Conservation (phyloP, 1,140 invertebrate species). For the Chionoecetes opilio region DNA sequence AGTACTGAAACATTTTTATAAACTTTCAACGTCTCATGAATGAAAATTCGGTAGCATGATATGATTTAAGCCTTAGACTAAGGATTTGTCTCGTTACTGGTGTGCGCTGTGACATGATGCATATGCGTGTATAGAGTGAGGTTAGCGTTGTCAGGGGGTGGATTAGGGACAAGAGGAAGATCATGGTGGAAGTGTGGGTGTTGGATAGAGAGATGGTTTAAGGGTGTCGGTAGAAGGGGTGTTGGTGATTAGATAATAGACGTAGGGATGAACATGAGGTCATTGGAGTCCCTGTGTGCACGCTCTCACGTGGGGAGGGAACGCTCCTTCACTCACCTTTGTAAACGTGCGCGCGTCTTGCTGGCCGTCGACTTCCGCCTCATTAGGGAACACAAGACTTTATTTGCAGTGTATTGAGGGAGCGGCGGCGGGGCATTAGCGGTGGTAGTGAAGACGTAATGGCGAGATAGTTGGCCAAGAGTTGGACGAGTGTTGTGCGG, state of each 20-base stretch:
- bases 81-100: no score
- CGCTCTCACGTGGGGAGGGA: background rate
- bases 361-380: background rate
- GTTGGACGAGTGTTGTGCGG: background rate
- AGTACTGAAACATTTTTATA: no score
- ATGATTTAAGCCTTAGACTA: no score
- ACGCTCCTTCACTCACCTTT: background rate
- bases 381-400: background rate
- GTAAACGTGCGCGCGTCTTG: background rate
- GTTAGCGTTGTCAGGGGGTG: background rate
- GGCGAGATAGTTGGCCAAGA: conserved; percentile 16
- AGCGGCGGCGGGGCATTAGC: background rate
- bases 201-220: no score
- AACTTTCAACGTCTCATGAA: no score
- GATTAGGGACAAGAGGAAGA: no score
- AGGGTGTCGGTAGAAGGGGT: no score
- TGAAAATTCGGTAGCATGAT: no score
- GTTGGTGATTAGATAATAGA: no score
- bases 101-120: background rate
- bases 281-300: background rate
- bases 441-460: background rate
- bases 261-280: background rate
- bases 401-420: background rate
- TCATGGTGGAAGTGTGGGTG: no score
- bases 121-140: no score